Conservation (phyloP, 2,797 vertebrate genomes). For the Lagocephalus sceleratus region DNA sequence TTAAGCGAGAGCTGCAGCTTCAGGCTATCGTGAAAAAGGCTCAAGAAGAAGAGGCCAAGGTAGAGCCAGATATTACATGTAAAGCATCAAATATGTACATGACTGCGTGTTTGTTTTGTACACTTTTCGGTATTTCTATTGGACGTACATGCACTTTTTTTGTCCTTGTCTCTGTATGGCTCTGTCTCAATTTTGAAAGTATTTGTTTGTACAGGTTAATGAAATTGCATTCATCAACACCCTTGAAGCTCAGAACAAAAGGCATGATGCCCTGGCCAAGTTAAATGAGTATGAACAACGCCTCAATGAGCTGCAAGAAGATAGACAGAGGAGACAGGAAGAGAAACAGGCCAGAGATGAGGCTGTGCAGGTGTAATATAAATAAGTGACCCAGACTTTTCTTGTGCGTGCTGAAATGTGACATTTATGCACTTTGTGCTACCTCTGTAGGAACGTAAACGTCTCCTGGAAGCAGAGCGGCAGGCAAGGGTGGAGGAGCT, state of each 20-base stretch:
- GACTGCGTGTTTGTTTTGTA: conserved; percentile 1
- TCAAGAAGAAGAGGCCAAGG: conserved; percentile 98
- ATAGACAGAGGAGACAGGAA: conserved; percentile 91
- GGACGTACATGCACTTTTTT: neutral
- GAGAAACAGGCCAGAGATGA: conserved; percentile 98
- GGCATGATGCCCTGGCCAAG: conserved; percentile 94
- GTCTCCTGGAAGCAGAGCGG: conserved; percentile 91
- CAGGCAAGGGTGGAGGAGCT: conserved; percentile 96
- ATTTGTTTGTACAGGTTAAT: conserved; percentile 83
- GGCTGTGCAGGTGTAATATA: conserved; percentile 87
- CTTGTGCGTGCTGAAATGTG: neutral
- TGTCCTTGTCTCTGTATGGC: neutral
- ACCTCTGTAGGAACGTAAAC: conserved; percentile 86
- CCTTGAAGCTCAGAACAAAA: conserved; percentile 96
- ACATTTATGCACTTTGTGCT: neutral
- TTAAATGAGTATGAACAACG: conserved; percentile 95
- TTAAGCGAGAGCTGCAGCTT: conserved; percentile 93
- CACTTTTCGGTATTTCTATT: neutral
- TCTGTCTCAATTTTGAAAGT: neutral
- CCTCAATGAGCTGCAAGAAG: conserved; percentile 94
- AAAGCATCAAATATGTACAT: neutral
- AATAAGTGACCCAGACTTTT: neutral
- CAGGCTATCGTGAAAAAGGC: conserved; percentile 99
- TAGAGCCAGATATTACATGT: conserved; percentile 39
- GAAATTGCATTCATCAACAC: conserved; percentile 99